These are phyloP conservation scores for rat (Rattus norvegicus) DNA, from an alignment of 2,113 vertebrate genomes.

Conservation along the genomic window GRCr8 NC_086019.1:108570501-108571000, in stretches of 20 bases:
- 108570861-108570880: not conserved
- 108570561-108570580: slow-evolving; percentile 93
- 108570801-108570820: not conserved
- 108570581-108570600: slow-evolving; percentile 81
- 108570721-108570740: not conserved
- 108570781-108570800: not conserved
- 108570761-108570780: slow-evolving; percentile 6
- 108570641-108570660: not conserved
- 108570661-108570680: not conserved
- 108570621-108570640: slow-evolving; percentile 67
- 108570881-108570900: not conserved
- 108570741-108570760: slow-evolving; percentile 38
- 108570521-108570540: slow-evolving; percentile 89
- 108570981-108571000: too few relatives aligned
- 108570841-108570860: not conserved
- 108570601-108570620: slow-evolving; percentile 85
- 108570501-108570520: slow-evolving; percentile 85
- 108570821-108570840: not conserved
- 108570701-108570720: slow-evolving; percentile 83
- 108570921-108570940: not conserved
- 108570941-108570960: not conserved
- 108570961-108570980: not conserved
- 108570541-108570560: slow-evolving; percentile 89
- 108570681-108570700: not conserved
- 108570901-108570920: too few relatives aligned